phyloP scores from a whole-genome alignment of 2,888 invertebrate genomes.

The Eristalinus aeneus region DNA sequence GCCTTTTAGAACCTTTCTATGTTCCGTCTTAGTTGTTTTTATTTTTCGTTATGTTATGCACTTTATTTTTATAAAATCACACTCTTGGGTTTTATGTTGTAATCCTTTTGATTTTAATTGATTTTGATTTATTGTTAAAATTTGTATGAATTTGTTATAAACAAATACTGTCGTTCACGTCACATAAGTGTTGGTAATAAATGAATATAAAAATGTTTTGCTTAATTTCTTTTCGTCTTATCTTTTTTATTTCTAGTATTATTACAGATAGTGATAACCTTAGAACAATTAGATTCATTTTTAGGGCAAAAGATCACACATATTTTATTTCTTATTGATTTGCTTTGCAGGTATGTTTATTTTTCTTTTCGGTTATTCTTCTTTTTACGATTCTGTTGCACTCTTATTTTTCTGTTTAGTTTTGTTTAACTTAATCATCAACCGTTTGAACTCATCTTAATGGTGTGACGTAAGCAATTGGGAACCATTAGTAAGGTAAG shows the following conservation, averaged over 20 bases:
- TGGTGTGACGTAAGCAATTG: constrained; percentile 81
- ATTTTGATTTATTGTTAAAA: background rate
- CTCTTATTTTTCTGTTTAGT: constrained; percentile 71
- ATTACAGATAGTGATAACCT: constrained; percentile 47
- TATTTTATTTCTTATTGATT: constrained; percentile 16
- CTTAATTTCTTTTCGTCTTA: constrained; percentile 17
- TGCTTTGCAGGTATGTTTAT: constrained; percentile 38
- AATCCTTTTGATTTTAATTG: constrained; percentile 22
- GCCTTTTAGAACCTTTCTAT: constrained; percentile 78
- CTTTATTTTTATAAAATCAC: constrained; percentile 54
- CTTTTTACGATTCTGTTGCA: constrained; percentile 58
- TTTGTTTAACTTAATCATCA: constrained; percentile 63
- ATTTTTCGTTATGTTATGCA: constrained; percentile 35
- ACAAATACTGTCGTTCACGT: constrained; percentile 12
- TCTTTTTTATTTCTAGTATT: constrained; percentile 43
- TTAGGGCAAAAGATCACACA: constrained; percentile 30
- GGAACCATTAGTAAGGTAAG: constrained; percentile 81
- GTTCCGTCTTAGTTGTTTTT: constrained; percentile 14
- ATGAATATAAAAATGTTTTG: constrained; percentile 8
- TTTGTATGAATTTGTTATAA: constrained; percentile 19
- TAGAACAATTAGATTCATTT: constrained; percentile 39
- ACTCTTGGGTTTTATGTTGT: constrained; percentile 43
- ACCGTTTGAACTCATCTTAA: constrained; percentile 75
- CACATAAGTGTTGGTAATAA: constrained; percentile 34
- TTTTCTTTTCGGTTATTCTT: constrained; percentile 1